Evolutionary conservation across 2,113 vertebrate genomes (phyloP), one percentile per base, ranked within the genome.

Genomic region (Phocoena phocoena): DNA sequence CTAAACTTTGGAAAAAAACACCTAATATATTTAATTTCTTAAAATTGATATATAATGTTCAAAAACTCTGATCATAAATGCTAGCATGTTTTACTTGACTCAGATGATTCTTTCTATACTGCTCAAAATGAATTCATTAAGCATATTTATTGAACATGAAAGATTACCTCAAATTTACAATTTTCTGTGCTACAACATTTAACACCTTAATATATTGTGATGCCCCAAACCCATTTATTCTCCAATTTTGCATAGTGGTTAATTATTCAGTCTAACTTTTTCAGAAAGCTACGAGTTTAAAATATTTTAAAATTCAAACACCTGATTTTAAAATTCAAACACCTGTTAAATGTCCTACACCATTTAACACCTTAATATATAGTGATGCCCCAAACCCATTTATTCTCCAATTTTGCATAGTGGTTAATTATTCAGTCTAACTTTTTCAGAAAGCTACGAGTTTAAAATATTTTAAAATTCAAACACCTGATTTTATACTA

Each of bases 391-490:
- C 76, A 82, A 58, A 41, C 1, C 8, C 6, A 79, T 60, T 38
- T 65, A 12, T 94, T 95, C 11, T 87, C 20, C 6, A 93, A 25
- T 70, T 77, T 90, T 33, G 13, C 1, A 90, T n/a, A 77, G 50
- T 38, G 4, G 6, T 50, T 85, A 85, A 70, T 31, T 18, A 20
- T 25, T 18, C 14, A 87, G 1, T 9, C 44, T 89, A 55, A 76
- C 8, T 82, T 87, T 83, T 2, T n/a, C 47, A 85, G 17, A 74
- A 87, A 87, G 21, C 6, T 68, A 68, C 8, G 82, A 53, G 23
- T 83, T 87, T 90, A 23, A 87, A 86, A 89, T 91, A 58, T 20
- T 38, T 91, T 88, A 47, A 91, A 91, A 83, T 79, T 11, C 36
- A 92, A 68, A 90, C 8, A 55, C 25, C 17, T 87, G 28, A 28